Percentiles rank a stretch among this genome's conserved stretches.
Evolutionary conservation across 2,797 vertebrate species (phyloP).

Genomic region (Mus minutoides): DNA sequence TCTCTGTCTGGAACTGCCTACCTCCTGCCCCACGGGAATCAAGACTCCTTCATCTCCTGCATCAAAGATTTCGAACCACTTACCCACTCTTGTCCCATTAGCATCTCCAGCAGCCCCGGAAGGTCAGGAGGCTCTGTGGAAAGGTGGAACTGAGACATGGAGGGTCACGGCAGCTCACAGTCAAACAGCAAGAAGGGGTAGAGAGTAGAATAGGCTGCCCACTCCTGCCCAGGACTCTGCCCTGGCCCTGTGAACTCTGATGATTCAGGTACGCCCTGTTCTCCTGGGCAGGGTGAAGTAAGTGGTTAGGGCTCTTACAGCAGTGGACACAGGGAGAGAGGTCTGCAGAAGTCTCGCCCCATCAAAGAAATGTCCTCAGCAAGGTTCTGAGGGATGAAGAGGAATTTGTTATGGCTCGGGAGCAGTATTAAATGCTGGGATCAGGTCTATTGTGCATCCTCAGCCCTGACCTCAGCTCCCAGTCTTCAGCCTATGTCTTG

Average conservation of each 20-base stretch:
- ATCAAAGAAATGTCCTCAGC: not conserved
- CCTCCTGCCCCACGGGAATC: fast-evolving
- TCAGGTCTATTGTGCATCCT: too few species aligned
- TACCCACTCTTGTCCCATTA: not conserved
- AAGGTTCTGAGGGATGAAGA: not conserved
- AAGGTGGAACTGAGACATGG: not conserved
- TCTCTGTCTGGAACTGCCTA: not conserved
- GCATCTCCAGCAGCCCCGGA: not conserved
- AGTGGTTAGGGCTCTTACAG: not conserved
- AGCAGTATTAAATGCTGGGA: not conserved
- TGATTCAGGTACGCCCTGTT: not conserved
- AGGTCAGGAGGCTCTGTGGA: not conserved
- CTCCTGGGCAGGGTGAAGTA: not conserved
- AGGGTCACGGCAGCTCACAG: fast-evolving
- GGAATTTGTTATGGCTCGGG: not conserved
- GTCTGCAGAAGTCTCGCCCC: not conserved
- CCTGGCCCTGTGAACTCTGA: fast-evolving
- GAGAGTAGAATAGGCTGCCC: fast-evolving
- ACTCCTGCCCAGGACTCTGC: not conserved
- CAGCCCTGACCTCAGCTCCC: not conserved
- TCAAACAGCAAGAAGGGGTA: fast-evolving
- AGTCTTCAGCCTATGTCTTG: fast-evolving
- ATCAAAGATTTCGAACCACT: conserved; percentile 13
- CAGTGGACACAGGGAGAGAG: not conserved
- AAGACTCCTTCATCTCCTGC: not conserved